phyloP scores from a whole-genome alignment of 2,113 vertebrate species.

The Chinchilla lanigera region DNA sequence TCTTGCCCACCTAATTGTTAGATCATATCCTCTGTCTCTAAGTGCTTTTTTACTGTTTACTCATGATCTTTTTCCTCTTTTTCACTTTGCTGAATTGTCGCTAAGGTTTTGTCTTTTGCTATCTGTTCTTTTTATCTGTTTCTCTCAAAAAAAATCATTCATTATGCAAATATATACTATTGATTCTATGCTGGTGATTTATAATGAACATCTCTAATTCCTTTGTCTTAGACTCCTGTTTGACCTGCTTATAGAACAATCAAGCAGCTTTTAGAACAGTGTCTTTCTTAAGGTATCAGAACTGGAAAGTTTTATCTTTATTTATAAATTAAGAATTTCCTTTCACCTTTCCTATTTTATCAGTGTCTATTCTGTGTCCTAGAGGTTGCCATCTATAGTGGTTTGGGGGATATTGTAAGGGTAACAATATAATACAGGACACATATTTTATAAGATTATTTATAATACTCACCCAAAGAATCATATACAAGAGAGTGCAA shows the following conservation, averaged over 20 bases:
- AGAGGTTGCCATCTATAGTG: not conserved
- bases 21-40: not conserved
- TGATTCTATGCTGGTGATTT: not conserved
- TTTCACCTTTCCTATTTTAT: not conserved
- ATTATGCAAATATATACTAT: slow-evolving; percentile 4
- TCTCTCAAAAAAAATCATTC: not conserved
- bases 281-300: not conserved
- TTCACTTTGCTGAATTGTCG: not conserved
- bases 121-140: not conserved
- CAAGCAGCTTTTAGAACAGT: not conserved
- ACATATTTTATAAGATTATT: too few species aligned
- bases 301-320: not conserved
- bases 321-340: not conserved
- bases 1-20: too few species aligned
- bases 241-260: not conserved
- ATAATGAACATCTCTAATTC: not conserved
- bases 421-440: too few species aligned
- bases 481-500: too few species aligned
- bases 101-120: slow-evolving; percentile 2
- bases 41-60: not conserved
- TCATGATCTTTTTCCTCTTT: not conserved
- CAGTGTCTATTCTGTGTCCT: not conserved
- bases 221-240: not conserved
- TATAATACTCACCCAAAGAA: too few species aligned
- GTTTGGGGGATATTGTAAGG: too few species aligned